Percentiles rank a stretch among this genome's conserved stretches.
These are phyloP conservation scores for Elmis aenea DNA, from an alignment of 2,888 invertebrate species.

Conservation along the genomic window DNA sequence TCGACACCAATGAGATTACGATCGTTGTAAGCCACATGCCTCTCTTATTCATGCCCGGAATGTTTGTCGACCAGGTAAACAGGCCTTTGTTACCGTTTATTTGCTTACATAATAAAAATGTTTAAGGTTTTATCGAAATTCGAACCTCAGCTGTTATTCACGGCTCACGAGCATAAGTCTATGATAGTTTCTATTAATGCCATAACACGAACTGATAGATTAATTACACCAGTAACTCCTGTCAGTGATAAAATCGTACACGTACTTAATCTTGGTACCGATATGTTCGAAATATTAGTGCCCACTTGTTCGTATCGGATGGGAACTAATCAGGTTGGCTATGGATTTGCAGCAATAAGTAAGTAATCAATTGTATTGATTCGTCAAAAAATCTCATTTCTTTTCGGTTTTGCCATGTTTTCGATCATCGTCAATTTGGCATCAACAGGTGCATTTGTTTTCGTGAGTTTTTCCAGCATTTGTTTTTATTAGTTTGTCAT, in stretches of 20 bases:
- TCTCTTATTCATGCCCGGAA: constrained; percentile 51
- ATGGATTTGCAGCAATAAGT: constrained; percentile 78
- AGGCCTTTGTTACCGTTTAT: too few relatives aligned
- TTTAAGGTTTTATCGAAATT: constrained; percentile 57
- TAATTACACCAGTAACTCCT: constrained; percentile 35
- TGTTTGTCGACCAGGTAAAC: constrained; percentile 51
- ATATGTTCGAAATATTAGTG: constrained; percentile 72
- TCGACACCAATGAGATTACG: constrained; percentile 48
- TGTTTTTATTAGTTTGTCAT: too few relatives aligned
- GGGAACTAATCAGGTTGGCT: constrained; percentile 84
- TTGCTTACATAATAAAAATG: constrained; percentile 3
- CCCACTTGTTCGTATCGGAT: constrained; percentile 96
- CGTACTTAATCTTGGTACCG: constrained; percentile 46
- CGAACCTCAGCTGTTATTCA: constrained; percentile 64
- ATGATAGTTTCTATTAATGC: constrained; percentile 51
- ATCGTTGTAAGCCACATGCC: constrained; percentile 74
- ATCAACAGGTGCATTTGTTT: too few relatives aligned
- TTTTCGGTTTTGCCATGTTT: too few relatives aligned
- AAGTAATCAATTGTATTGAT: constrained; percentile 23
- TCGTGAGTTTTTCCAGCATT: too few relatives aligned
- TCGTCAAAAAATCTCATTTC: constrained; percentile 8
- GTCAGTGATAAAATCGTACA: constrained; percentile 44
- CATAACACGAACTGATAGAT: constrained; percentile 34
- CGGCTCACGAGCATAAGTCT: constrained; percentile 66
- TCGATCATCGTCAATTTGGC: too few relatives aligned